Evolutionary conservation across 2,797 vertebrate species (phyloP).

Genomic region (Danio albolineatus): DNA sequence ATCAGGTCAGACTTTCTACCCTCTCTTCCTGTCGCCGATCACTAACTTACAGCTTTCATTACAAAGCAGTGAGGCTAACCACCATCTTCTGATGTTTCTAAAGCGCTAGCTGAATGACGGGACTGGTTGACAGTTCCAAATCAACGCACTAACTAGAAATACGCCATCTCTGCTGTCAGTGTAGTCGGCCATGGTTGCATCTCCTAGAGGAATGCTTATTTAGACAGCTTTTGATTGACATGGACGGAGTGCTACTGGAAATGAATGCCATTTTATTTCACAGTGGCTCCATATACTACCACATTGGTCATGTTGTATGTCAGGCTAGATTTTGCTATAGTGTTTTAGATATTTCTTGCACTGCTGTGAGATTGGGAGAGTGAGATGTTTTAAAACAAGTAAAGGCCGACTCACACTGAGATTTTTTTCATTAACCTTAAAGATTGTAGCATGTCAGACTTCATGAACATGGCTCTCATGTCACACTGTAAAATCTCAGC

Average conservation of each 20-base stretch:
- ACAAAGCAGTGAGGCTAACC: constrained; percentile 2
- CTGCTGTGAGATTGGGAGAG: background rate
- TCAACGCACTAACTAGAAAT: constrained; percentile 9
- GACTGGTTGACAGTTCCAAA: background rate
- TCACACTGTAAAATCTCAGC: too few species aligned
- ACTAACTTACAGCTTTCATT: background rate
- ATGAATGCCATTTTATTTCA: background rate
- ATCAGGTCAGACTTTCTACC: background rate
- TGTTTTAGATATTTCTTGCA: background rate
- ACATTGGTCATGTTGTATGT: background rate
- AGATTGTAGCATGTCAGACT: too few species aligned
- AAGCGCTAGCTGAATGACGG: background rate
- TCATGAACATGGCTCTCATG: too few species aligned
- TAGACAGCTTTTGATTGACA: constrained; percentile 1
- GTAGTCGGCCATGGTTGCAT: background rate
- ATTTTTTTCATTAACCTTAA: too few species aligned
- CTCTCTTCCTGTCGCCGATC: background rate
- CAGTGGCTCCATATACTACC: background rate
- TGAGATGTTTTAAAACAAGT: background rate
- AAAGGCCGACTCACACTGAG: too few species aligned
- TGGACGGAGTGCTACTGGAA: background rate
- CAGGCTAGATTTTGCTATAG: background rate
- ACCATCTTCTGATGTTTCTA: constrained; percentile 20
- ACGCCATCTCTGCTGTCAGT: constrained; percentile 18
- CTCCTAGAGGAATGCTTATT: constrained; percentile 4